Evolutionary conservation across 2,888 invertebrate species (phyloP), one percentile per base, ranked within the genome.

Genomic region (Uloborus plumipes): DNA sequence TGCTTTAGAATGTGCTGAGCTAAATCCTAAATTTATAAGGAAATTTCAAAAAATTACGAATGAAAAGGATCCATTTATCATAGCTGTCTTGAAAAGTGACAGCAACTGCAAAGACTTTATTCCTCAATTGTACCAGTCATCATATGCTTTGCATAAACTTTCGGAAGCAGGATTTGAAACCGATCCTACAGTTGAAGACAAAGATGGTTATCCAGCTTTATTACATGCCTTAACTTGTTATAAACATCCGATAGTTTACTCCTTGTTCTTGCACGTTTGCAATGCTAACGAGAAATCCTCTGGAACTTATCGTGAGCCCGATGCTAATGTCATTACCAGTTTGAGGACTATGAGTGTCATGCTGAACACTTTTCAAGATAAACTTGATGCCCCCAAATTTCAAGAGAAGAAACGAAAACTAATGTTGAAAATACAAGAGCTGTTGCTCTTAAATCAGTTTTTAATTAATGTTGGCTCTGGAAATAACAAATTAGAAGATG

Each of bases 121-220:
- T 18, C n/a, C 15, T 2, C 18, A 39, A 18, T 1, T 64, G n/a
- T 64, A 64, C 11, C 9, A 64, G 18, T 64, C 64, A 2, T 13
- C 64, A 14, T 64, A 64, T 64, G 47, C 49, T 15, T 11, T 64
- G 11, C 49, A 39, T 47, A 64, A 64, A 14, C 18, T 64, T n/a
- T 6, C 2, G 2, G 64, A 64, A 16, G 64, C 64, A 18, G 47
- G 47, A 1, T 64, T 47, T 47, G 64, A 49, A 14, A 64, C 26
- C 3, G 64, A 64, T 47, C 64, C 64, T 18, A 64, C 47, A 47
- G 6, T 18, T 18, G 49, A n/a, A 47, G 64, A 47, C 3, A 2
- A 16, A 1, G 18, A 64, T 1, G 64, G 64, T 1, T 18, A 47
- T 7, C 49, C 64, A n/a, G 64, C 18, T 9, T 18, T 64, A 13